A percentile compares a stretch with the other conserved stretches of the same genome.
Evolutionary conservation across 2,113 vertebrate species (phyloP).

Genomic region (Oryzias celebensis): DNA sequence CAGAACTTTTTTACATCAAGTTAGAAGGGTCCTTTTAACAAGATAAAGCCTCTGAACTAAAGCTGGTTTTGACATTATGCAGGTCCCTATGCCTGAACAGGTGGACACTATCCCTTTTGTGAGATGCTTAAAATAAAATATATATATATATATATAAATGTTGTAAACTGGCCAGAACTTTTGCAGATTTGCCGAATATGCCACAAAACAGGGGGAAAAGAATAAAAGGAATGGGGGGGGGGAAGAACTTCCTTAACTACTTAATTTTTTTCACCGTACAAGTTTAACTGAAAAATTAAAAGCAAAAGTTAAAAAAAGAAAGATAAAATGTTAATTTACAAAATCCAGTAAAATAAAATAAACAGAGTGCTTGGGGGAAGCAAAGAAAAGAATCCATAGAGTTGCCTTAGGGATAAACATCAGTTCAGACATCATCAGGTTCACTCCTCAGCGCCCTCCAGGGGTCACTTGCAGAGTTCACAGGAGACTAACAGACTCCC

Average conservation of each 20-base stretch:
- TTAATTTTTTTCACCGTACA: constrained; percentile 63
- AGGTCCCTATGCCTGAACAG: constrained; percentile 47
- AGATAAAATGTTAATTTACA: constrained; percentile 67
- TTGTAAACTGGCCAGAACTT: constrained; percentile 51
- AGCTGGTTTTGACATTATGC: constrained; percentile 32
- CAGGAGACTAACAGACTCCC: constrained; percentile 14
- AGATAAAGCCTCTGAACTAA: constrained; percentile 26
- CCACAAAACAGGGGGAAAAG: constrained; percentile 45
- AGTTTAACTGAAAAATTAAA: constrained; percentile 53
- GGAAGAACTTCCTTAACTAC: constrained; percentile 32
- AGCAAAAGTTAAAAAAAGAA: constrained; percentile 30
- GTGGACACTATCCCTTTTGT: constrained; percentile 39
- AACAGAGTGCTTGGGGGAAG: constrained; percentile 4
- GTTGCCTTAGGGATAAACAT: constrained; percentile 38
- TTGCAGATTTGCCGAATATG: constrained; percentile 31
- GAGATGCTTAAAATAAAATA: constrained; percentile 31
- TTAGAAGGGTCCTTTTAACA: constrained; percentile 27
- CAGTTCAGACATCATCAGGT: constrained; percentile 35
- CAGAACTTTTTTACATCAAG: constrained; percentile 58
- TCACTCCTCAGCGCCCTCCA: constrained; percentile 43
- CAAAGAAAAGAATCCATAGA: constrained; percentile 26
- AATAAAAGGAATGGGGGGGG: constrained; percentile 19
- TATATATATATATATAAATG: background rate
- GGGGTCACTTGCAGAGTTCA: constrained; percentile 51
- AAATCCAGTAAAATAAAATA: constrained; percentile 66